These are phyloP conservation scores for Geotrypetes seraphini DNA, from an alignment of 2,797 vertebrate genomes.

Conservation along the genomic window DNA sequence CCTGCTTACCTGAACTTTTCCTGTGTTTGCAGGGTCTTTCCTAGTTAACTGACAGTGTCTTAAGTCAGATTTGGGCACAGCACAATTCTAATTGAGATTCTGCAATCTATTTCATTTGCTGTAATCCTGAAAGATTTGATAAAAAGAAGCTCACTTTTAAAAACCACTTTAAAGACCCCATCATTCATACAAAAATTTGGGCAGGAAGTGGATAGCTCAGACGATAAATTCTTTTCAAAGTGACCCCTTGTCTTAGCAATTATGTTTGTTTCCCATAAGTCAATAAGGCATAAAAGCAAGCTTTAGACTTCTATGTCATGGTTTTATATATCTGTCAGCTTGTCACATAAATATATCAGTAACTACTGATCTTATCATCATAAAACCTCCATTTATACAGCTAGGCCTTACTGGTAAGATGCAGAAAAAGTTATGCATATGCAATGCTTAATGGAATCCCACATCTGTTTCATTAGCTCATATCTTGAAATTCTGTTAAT, in stretches of 20 bases:
- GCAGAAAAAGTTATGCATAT: conserved; percentile 60
- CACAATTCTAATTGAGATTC: conserved; percentile 15
- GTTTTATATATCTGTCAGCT: conserved; percentile 77
- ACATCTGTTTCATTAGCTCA: conserved; percentile 57
- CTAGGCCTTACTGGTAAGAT: conserved; percentile 76
- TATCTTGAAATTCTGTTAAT: conserved; percentile 43
- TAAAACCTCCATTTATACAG: conserved; percentile 87
- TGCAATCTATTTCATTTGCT: conserved; percentile 28
- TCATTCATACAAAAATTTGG: conserved; percentile 43
- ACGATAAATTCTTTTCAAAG: conserved; percentile 51
- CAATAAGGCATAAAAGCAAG: conserved; percentile 54
- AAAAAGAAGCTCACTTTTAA: conserved; percentile 47
- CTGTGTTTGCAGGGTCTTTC: conserved; percentile 23
- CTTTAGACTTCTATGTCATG: conserved; percentile 64
- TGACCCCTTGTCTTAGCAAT: conserved; percentile 48
- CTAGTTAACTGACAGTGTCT: conserved; percentile 21
- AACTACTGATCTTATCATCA: conserved; percentile 89
- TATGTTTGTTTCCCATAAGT: conserved; percentile 41
- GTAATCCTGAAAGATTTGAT: conserved; percentile 14
- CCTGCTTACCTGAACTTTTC: conserved; percentile 17
- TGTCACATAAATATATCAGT: conserved; percentile 97
- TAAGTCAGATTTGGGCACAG: conserved; percentile 26
- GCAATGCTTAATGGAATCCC: conserved; percentile 60
- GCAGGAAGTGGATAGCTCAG: conserved; percentile 58
- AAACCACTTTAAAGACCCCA: conserved; percentile 36